These are phyloP conservation scores for Chitala chitala DNA, from an alignment of 2,113 vertebrate species.

Conservation along the genomic window DNA sequence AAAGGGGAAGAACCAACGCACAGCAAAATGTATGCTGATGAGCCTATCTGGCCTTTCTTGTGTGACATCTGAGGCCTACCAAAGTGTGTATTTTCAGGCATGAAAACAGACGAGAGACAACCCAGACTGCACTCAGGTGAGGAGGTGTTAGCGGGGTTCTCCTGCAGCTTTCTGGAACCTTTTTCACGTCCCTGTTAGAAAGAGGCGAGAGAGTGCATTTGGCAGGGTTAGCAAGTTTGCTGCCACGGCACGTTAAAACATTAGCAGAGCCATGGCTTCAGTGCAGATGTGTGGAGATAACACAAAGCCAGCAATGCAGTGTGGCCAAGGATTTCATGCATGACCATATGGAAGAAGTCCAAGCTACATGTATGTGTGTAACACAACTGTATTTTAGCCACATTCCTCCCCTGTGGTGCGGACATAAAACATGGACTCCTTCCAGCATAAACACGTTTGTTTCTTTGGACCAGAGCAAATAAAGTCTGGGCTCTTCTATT, in stretches of 20 bases:
- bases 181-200: constrained; percentile 18
- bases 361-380: background rate
- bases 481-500: constrained; percentile 9
- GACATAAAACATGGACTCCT: background rate
- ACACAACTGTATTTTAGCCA: background rate
- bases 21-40: too few relatives aligned
- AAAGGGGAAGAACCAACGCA: too few relatives aligned
- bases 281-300: constrained; percentile 25
- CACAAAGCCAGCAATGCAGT: background rate
- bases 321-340: background rate
- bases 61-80: too few relatives aligned
- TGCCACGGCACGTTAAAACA: constrained; percentile 29
- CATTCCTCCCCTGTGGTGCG: too few relatives aligned
- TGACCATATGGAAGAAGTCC: background rate
- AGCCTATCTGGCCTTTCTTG: too few relatives aligned
- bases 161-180: background rate
- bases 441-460: constrained; percentile 17
- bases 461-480: constrained; percentile 7
- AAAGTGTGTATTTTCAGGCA: too few relatives aligned
- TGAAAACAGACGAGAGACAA: too few relatives aligned
- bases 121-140: too few relatives aligned
- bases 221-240: constrained; percentile 14
- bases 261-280: constrained; percentile 1
- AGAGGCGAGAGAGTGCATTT: constrained; percentile 33
- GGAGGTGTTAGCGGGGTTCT: background rate